Percentiles rank a stretch among this genome's conserved stretches.
Evolutionary conservation across 2,113 vertebrate species (phyloP).

Genomic region (Anhinga rufa): DNA sequence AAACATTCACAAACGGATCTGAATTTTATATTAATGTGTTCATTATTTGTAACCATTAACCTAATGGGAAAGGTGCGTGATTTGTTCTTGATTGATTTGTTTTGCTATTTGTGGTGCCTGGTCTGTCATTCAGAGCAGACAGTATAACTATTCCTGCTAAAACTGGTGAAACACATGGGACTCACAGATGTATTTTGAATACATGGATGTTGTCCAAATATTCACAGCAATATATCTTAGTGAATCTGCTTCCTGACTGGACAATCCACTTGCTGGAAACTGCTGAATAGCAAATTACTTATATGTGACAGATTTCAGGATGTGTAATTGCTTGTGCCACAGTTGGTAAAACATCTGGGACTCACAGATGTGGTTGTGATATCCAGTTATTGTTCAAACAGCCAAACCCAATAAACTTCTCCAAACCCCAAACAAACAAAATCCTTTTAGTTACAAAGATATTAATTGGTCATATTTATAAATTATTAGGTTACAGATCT

Average conservation of each 20-base stretch:
- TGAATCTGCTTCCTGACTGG: slow-evolving; percentile 51
- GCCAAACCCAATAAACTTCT: background rate
- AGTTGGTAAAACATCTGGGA: slow-evolving; percentile 49
- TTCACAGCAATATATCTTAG: slow-evolving; percentile 37
- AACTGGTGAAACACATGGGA: background rate
- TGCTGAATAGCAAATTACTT: slow-evolving; percentile 21
- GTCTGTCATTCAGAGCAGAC: background rate
- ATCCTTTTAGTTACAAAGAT: background rate
- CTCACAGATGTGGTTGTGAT: slow-evolving; percentile 5
- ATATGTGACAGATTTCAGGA: slow-evolving; percentile 11
- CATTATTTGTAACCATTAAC: background rate
- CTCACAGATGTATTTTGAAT: slow-evolving; percentile 41
- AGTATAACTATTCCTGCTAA: background rate
- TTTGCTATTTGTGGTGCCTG: background rate
- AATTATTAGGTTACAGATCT: background rate
- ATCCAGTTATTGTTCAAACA: slow-evolving; percentile 18
- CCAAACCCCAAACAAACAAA: background rate
- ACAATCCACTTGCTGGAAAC: slow-evolving; percentile 15
- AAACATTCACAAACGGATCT: background rate
- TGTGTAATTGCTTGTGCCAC: slow-evolving; percentile 38
- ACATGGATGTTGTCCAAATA: slow-evolving; percentile 35
- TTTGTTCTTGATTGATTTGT: background rate
- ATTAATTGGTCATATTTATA: background rate
- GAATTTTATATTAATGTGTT: background rate
- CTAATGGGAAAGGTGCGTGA: background rate